Percentiles rank a stretch among this genome's conserved stretches.
phyloP scores from a whole-genome alignment of 2,113 vertebrate species.

The Promerops cafer region DNA sequence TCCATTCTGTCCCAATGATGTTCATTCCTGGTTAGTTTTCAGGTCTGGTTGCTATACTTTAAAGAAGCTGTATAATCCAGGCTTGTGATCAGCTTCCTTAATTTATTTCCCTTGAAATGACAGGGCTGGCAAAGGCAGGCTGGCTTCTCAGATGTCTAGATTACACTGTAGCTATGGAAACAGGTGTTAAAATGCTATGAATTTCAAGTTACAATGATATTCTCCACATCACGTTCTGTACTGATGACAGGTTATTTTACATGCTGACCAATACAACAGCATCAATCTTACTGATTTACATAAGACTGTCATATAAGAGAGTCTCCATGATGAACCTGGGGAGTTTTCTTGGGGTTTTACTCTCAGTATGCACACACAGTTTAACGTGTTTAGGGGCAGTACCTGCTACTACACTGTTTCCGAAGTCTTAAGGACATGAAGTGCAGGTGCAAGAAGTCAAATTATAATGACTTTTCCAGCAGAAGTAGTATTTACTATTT shows the following conservation, averaged over 20 bases:
- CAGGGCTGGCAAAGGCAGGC: slow-evolving; percentile 72
- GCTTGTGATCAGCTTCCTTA: slow-evolving; percentile 74
- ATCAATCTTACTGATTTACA: slow-evolving; percentile 62
- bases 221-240: slow-evolving; percentile 68
- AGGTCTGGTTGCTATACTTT: slow-evolving; percentile 63
- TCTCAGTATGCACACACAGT: rapidly evolving
- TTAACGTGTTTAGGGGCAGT: not conserved
- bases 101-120: slow-evolving; percentile 81
- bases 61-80: slow-evolving; percentile 75
- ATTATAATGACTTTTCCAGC: not conserved
- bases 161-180: slow-evolving; percentile 84
- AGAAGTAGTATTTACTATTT: rapidly evolving
- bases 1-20: slow-evolving; percentile 26
- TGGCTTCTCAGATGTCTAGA: slow-evolving; percentile 78
- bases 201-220: slow-evolving; percentile 78
- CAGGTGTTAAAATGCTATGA: slow-evolving; percentile 80
- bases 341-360: not conserved
- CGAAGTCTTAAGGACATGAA: not conserved
- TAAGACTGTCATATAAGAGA: not conserved
- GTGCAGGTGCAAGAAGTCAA: not conserved
- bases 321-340: not conserved
- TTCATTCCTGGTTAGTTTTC: slow-evolving; percentile 63
- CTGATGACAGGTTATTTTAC: slow-evolving; percentile 66
- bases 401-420: not conserved
- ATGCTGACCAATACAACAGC: slow-evolving; percentile 63